These are phyloP conservation scores for Tillus elongatus DNA, from an alignment of 2,888 invertebrate species.

Conservation along the genomic window DNA sequence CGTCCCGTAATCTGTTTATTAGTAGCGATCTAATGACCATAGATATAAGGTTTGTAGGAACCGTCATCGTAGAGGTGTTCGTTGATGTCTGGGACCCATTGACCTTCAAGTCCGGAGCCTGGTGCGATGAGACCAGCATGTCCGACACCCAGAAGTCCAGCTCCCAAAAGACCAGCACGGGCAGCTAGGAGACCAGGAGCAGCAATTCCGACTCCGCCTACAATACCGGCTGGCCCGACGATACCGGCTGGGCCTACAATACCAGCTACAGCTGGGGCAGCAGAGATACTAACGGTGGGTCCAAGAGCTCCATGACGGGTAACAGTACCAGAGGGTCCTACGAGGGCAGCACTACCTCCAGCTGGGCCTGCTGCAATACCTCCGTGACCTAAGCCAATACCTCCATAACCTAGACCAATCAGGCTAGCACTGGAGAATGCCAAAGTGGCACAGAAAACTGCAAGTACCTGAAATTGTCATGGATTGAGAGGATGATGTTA, in stretches of 20 bases:
- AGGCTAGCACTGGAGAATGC: background rate
- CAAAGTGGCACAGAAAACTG: background rate
- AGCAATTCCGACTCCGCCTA: background rate
- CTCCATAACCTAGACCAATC: too few species aligned
- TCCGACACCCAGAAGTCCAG: background rate
- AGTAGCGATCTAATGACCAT: constrained; percentile 17
- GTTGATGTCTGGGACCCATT: constrained; percentile 29
- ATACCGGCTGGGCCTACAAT: too few species aligned
- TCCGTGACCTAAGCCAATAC: constrained; percentile 2
- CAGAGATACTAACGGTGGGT: too few species aligned
- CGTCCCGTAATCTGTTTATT: too few species aligned
- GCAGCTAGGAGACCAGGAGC: background rate
- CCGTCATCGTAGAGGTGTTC: constrained; percentile 32
- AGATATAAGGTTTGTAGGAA: constrained; percentile 29
- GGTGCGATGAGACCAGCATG: background rate
- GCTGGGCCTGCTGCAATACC: background rate
- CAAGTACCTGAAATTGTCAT: background rate
- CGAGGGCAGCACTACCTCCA: too few species aligned
- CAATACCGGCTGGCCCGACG: background rate
- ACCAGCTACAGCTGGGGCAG: too few species aligned
- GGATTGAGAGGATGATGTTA: too few species aligned
- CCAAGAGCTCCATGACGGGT: too few species aligned
- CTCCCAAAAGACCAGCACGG: background rate
- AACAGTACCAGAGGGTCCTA: background rate
- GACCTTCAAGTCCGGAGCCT: constrained; percentile 22